These are phyloP conservation scores for Cyclophora albipunctata DNA, from an alignment of 2,888 invertebrate species.

Conservation along the genomic window DNA sequence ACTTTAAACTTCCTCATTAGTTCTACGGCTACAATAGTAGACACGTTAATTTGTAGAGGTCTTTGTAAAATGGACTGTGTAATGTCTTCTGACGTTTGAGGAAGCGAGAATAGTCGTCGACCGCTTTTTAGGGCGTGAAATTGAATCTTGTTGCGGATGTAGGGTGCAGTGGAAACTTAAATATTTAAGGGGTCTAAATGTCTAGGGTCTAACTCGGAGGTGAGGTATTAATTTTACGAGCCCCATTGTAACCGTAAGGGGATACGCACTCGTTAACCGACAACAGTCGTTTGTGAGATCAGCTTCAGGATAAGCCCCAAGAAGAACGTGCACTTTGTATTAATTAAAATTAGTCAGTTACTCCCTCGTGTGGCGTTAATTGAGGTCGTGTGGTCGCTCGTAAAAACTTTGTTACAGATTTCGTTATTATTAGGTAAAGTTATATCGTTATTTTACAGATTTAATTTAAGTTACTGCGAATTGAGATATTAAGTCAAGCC, in stretches of 20 bases:
- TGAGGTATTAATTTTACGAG: conserved; percentile 71
- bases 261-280: conserved; percentile 68
- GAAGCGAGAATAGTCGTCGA: conserved; percentile 55
- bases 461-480: too few relatives aligned
- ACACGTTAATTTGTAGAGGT: conserved; percentile 39
- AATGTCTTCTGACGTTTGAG: conserved; percentile 67
- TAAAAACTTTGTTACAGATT: conserved; percentile 48
- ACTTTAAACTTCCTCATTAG: conserved; percentile 24
- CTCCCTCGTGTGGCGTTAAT: conserved; percentile 30
- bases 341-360: conserved; percentile 64
- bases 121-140: conserved; percentile 72
- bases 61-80: conserved; percentile 45
- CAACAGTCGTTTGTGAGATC: conserved; percentile 57
- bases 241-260: conserved; percentile 57
- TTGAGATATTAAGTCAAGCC: too few relatives aligned
- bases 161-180: conserved; percentile 69
- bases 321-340: conserved; percentile 49
- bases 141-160: conserved; percentile 72
- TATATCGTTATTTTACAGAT: conserved; percentile 1
- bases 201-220: conserved; percentile 56
- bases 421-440: conserved; percentile 20
- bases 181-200: conserved; percentile 70
- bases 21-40: conserved; percentile 21
- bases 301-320: conserved; percentile 36
- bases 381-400: conserved; percentile 42